Conservation (phyloP, 2,888 invertebrate species). For the Craniophora ligustri region DNA sequence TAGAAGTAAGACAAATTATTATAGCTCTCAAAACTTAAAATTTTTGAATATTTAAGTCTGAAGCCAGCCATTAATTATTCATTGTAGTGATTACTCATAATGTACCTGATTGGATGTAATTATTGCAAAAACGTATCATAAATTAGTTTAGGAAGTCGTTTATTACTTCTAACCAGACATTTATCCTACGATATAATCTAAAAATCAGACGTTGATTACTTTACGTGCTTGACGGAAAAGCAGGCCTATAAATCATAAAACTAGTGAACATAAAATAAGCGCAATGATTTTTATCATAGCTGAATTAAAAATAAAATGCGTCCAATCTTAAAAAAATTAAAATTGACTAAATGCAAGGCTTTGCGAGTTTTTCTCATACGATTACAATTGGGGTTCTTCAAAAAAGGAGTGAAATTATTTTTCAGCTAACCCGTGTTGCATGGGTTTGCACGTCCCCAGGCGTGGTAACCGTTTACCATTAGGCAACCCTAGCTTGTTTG, state of each 20-base stretch:
- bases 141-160: slow-evolving; percentile 25
- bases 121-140: slow-evolving; percentile 16
- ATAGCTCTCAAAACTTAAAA: background rate
- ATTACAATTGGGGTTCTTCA: too few species aligned
- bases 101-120: slow-evolving; percentile 29
- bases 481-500: too few species aligned
- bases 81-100: slow-evolving; percentile 9
- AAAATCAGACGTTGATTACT: slow-evolving; percentile 3
- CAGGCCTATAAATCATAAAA: background rate
- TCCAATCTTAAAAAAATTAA: too few species aligned
- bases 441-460: too few species aligned
- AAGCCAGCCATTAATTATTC: slow-evolving; percentile 18
- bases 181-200: slow-evolving; percentile 5
- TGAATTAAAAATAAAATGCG: too few species aligned
- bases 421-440: too few species aligned
- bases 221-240: background rate
- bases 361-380: too few species aligned
- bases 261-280: too few species aligned
- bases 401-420: too few species aligned
- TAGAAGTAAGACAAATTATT: background rate
- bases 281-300: too few species aligned
- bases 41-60: slow-evolving; percentile 4
- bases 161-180: slow-evolving; percentile 7
- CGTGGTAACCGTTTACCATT: too few species aligned
- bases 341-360: too few species aligned